phyloP scores from a whole-genome alignment of 2,113 vertebrate genomes.

The Leucosticte australis region DNA sequence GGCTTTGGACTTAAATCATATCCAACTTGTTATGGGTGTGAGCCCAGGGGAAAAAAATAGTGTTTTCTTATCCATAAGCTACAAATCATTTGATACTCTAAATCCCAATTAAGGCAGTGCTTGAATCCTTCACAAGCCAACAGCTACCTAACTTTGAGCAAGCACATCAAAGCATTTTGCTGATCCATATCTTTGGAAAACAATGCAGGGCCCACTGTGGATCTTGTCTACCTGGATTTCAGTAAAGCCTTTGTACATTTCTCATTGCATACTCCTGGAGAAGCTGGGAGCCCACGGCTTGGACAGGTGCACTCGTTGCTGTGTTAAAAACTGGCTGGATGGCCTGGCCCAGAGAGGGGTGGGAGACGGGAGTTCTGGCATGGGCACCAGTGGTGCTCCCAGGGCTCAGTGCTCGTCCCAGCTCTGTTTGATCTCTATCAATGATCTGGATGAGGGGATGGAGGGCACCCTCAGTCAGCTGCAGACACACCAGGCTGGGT shows the following conservation, averaged over 20 bases:
- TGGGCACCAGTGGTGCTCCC: fast-evolving
- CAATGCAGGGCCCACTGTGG: not conserved
- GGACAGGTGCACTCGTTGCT: not conserved
- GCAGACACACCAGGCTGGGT: not conserved
- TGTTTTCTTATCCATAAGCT: not conserved
- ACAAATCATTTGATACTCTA: not conserved
- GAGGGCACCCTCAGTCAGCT: fast-evolving
- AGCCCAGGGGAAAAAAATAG: not conserved
- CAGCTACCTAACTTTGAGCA: not conserved
- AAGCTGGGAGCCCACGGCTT: not conserved
- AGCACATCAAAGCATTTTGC: not conserved
- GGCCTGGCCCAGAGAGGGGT: too few species aligned
- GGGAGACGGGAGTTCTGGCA: not conserved
- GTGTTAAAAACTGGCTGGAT: not conserved
- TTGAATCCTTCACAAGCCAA: not conserved
- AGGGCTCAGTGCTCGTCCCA: fast-evolving
- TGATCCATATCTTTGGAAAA: not conserved
- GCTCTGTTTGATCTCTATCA: not conserved
- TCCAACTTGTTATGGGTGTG: fast-evolving
- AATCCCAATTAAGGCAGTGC: not conserved
- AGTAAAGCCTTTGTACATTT: not conserved
- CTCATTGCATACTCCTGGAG: not conserved
- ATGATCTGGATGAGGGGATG: fast-evolving
- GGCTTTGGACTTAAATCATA: not conserved
- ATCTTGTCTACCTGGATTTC: not conserved